These are phyloP conservation scores for Thaumatotibia leucotreta DNA, from an alignment of 1,140 invertebrate genomes.

Conservation along the genomic window DNA sequence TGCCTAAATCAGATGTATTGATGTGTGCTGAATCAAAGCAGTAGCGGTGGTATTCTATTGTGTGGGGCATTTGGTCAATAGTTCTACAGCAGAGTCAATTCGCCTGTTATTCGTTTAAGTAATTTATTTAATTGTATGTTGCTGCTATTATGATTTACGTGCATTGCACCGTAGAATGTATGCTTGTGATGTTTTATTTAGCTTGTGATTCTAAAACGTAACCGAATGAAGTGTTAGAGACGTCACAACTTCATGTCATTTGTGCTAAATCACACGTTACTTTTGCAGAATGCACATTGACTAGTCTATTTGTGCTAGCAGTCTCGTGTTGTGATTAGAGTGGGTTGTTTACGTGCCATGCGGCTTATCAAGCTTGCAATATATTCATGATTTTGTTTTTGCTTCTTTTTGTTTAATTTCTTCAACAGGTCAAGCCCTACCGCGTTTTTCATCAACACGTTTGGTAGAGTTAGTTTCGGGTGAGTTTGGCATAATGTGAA, in stretches of 20 bases:
- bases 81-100: constrained; percentile 17
- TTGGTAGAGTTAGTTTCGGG: constrained; percentile 83
- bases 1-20: not conserved
- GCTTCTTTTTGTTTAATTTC: constrained; percentile 77
- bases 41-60: not conserved
- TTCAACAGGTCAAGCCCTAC: constrained; percentile 84
- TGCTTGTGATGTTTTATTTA: constrained; percentile 35
- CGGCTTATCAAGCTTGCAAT: constrained; percentile 57
- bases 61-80: constrained; percentile 39
- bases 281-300: constrained; percentile 26
- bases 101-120: constrained; percentile 31
- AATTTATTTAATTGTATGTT: constrained; percentile 35
- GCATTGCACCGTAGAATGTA: constrained; percentile 30
- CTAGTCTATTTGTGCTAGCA: constrained; percentile 19
- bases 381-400: constrained; percentile 59
- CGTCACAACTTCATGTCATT: constrained; percentile 7
- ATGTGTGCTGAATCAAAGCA: not conserved
- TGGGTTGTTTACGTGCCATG: constrained; percentile 46
- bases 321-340: constrained; percentile 33
- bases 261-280: constrained; percentile 27
- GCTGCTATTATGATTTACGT: constrained; percentile 32
- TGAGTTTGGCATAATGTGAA: constrained; percentile 79
- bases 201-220: constrained; percentile 4
- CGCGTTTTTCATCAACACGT: constrained; percentile 83
- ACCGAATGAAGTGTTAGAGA: constrained; percentile 6